Percentiles rank a stretch among this genome's conserved stretches.
These are phyloP conservation scores for Dusona sp. DNA, from an alignment of 2,888 invertebrate genomes.

Conservation along the genomic window DNA sequence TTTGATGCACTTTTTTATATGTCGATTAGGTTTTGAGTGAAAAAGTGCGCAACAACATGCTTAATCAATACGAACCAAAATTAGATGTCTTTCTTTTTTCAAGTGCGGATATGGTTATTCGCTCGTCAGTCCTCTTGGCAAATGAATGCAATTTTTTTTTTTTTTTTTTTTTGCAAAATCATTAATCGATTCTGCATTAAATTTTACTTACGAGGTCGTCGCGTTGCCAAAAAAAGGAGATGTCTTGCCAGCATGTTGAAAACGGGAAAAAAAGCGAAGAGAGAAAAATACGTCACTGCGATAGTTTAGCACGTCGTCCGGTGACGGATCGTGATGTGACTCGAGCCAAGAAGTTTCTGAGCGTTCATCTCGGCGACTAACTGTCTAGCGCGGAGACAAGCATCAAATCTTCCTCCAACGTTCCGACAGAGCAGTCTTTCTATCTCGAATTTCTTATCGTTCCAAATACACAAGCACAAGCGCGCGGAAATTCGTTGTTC, in stretches of 20 bases:
- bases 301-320: conserved; percentile 34
- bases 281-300: conserved; percentile 2
- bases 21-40: background rate
- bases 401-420: conserved; percentile 61
- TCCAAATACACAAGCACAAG: conserved; percentile 21
- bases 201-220: conserved; percentile 81
- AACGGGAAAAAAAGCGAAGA: conserved; percentile 27
- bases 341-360: conserved; percentile 46
- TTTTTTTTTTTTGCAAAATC: background rate
- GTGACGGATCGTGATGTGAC: conserved; percentile 44
- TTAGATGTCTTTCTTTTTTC: background rate
- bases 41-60: background rate
- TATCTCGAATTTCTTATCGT: conserved; percentile 69
- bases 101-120: background rate
- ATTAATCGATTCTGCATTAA: conserved; percentile 17
- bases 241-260: conserved; percentile 82
- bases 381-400: conserved; percentile 79
- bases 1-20: background rate
- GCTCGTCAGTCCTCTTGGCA: background rate
- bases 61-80: background rate
- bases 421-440: conserved; percentile 27
- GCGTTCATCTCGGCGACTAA: conserved; percentile 77
- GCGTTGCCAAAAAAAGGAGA: conserved; percentile 82
- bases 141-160: background rate
- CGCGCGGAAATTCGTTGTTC: background rate